These are phyloP conservation scores for Seriola dumerili DNA, from an alignment of 2,113 vertebrate species.

Conservation along the genomic window DNA sequence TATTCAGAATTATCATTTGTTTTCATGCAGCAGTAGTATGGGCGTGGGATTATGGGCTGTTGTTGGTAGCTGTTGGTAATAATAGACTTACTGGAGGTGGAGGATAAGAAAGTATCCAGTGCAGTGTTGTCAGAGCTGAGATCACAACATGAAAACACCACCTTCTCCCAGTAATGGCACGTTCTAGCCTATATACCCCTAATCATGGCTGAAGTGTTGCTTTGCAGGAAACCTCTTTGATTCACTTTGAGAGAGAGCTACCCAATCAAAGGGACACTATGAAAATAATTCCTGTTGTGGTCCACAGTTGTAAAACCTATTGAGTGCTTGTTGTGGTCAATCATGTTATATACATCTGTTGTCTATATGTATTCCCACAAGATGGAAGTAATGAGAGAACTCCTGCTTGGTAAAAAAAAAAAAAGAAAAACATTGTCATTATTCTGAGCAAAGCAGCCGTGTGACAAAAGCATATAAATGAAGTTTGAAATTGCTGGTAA, in stretches of 20 bases:
- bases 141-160: slow-evolving; percentile 35
- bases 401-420: neutral
- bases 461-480: slow-evolving; percentile 13
- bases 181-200: slow-evolving; percentile 5
- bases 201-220: slow-evolving; percentile 15
- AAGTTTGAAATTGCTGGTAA: neutral
- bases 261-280: neutral
- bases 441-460: neutral
- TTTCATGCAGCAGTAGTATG: slow-evolving; percentile 41
- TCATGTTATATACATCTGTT: slow-evolving; percentile 5
- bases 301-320: neutral
- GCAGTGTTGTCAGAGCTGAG: neutral
- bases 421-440: neutral
- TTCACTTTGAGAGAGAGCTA: neutral
- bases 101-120: slow-evolving; percentile 42
- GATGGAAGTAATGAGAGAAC: neutral
- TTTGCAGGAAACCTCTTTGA: slow-evolving; percentile 4
- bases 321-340: neutral
- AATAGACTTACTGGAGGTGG: slow-evolving; percentile 44
- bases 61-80: slow-evolving; percentile 47
- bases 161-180: slow-evolving; percentile 17
- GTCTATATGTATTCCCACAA: neutral
- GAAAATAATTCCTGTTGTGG: neutral
- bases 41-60: slow-evolving; percentile 14
- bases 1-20: slow-evolving; percentile 39